Conservation (phyloP, 2,113 vertebrate species). For the Pycnonotus jocosus region DNA sequence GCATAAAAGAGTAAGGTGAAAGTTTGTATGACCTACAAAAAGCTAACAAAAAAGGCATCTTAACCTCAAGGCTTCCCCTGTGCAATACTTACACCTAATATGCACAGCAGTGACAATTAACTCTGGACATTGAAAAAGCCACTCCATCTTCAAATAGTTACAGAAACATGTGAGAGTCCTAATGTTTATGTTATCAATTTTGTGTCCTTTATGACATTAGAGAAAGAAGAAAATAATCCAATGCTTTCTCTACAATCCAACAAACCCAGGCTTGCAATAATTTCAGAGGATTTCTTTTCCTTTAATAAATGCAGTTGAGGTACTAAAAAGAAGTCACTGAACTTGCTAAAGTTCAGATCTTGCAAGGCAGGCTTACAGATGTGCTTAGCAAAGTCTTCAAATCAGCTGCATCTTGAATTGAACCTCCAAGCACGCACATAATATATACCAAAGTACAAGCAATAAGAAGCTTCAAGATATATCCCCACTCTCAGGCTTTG, state of each 20-base stretch:
- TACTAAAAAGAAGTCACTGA: background rate
- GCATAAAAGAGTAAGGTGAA: background rate
- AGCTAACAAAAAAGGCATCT: background rate
- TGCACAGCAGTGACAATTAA: background rate
- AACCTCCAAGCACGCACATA: background rate
- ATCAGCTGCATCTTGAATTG: background rate
- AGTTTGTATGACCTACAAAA: background rate
- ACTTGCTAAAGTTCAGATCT: background rate
- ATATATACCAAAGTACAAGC: background rate
- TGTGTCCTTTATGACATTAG: background rate
- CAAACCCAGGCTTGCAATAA: background rate
- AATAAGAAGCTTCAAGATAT: background rate
- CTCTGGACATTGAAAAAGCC: background rate
- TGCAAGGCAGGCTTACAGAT: background rate
- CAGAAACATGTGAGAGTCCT: background rate
- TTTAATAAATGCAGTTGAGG: background rate
- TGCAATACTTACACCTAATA: background rate
- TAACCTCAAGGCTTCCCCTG: background rate
- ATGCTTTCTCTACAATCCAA: background rate
- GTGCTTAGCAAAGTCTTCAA: background rate
- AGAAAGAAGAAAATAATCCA: background rate
- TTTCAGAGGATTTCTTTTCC: background rate
- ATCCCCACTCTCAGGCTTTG: background rate
- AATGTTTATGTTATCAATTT: background rate
- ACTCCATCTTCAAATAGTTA: background rate